Evolutionary conservation across 2,888 invertebrate species (phyloP).

Genomic region (Tetheella fluctuosa): DNA sequence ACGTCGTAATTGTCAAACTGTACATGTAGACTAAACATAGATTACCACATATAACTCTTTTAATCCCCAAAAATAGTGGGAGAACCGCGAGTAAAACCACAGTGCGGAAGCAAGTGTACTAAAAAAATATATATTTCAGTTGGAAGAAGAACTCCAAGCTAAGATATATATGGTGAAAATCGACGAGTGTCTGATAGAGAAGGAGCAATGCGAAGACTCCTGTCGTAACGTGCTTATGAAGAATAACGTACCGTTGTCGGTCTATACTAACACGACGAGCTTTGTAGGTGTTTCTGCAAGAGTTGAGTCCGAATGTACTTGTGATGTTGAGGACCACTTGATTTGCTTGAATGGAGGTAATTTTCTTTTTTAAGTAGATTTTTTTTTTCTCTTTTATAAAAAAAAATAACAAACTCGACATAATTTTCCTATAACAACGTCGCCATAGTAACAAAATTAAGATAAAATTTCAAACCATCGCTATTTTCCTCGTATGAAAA

Average conservation of each 20-base stretch:
- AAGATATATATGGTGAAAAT: slow-evolving; percentile 95
- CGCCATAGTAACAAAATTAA: background rate
- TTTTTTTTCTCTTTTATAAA: too few relatives aligned
- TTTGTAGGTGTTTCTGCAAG: slow-evolving; percentile 96
- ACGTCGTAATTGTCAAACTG: too few relatives aligned
- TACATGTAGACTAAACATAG: too few relatives aligned
- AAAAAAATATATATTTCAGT: slow-evolving; percentile 52
- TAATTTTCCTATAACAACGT: background rate
- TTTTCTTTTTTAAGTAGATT: background rate
- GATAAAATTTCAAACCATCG: background rate
- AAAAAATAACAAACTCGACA: too few relatives aligned
- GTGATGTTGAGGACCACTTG: slow-evolving; percentile 81
- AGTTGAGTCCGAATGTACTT: slow-evolving; percentile 91
- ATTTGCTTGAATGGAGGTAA: slow-evolving; percentile 92
- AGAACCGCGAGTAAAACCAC: too few relatives aligned
- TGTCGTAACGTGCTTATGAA: slow-evolving; percentile 92
- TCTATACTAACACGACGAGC: slow-evolving; percentile 96
- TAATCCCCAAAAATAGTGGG: too few relatives aligned
- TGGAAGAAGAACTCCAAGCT: slow-evolving; percentile 89
- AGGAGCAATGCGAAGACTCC: slow-evolving; percentile 88
- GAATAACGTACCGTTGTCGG: slow-evolving; percentile 89
- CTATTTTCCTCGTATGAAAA: background rate
- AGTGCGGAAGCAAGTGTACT: too few relatives aligned
- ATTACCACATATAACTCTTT: too few relatives aligned
- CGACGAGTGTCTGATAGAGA: slow-evolving; percentile 94